These are phyloP conservation scores for Nomia melanderi DNA, from an alignment of 1,140 invertebrate genomes.

Conservation along the genomic window DNA sequence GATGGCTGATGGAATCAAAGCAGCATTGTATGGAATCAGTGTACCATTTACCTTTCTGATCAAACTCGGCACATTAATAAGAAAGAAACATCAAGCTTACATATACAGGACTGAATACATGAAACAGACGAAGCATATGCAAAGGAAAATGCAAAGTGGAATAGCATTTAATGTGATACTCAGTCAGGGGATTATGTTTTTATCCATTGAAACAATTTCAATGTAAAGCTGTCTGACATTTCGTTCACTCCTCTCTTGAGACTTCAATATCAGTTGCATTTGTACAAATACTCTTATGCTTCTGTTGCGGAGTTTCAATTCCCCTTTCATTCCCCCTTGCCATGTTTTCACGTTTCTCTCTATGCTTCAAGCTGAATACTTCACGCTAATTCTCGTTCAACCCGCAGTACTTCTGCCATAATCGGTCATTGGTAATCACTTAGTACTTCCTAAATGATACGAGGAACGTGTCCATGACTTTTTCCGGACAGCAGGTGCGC, in stretches of 20 bases:
- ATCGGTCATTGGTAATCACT: not conserved
- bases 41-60: no score
- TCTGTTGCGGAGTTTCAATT: no score
- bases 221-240: not conserved
- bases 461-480: constrained; percentile 1
- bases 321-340: no score
- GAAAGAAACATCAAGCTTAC: no score
- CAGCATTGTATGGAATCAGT: no score
- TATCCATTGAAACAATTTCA: not conserved
- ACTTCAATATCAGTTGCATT: not conserved
- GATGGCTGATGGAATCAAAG: constrained; percentile 20
- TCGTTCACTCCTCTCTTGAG: not conserved
- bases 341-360: no score
- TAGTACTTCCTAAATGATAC: constrained; percentile 7
- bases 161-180: not conserved
- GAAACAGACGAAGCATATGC: not conserved
- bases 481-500: constrained; percentile 15
- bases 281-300: not conserved
- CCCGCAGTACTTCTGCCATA: not conserved
- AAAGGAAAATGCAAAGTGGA: not conserved
- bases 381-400: no score
- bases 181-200: not conserved
- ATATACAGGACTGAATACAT: no score
- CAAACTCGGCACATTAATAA: no score
- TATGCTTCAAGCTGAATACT: no score